phyloP scores from a whole-genome alignment of 2,113 vertebrate species.

The Paradisaea rubra region DNA sequence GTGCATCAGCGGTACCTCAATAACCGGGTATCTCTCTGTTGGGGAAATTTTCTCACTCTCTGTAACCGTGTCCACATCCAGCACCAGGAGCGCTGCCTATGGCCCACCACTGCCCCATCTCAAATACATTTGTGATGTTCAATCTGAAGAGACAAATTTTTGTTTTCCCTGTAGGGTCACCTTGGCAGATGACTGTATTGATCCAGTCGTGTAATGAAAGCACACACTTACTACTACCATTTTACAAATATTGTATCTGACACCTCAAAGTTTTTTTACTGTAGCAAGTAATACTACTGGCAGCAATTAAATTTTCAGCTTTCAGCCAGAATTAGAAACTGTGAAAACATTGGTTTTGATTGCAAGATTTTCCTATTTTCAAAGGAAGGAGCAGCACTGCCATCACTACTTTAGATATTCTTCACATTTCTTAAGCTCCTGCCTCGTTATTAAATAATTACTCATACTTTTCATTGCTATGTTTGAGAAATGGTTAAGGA shows the following conservation, averaged over 20 bases:
- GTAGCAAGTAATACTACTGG: background rate
- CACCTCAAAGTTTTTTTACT: background rate
- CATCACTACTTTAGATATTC: background rate
- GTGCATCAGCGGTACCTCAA: background rate
- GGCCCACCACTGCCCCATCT: background rate
- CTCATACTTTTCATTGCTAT: background rate
- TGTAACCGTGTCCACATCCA: background rate
- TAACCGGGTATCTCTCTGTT: fast-evolving
- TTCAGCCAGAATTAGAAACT: background rate
- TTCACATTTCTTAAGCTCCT: background rate
- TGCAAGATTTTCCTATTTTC: background rate
- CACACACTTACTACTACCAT: background rate
- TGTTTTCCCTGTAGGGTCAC: background rate
- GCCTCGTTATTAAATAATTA: background rate
- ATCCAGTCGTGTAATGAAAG: background rate
- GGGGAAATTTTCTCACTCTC: background rate
- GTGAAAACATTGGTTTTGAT: background rate
- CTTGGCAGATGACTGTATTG: background rate
- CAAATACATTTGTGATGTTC: background rate
- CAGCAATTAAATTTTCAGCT: background rate
- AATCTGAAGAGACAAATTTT: background rate
- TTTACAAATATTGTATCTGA: background rate
- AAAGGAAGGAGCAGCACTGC: background rate
- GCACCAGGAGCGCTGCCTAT: background rate
- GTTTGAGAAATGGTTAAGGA: background rate